Conservation (phyloP, 2,797 vertebrate species). For the Hydrolagus colliei region DNA sequence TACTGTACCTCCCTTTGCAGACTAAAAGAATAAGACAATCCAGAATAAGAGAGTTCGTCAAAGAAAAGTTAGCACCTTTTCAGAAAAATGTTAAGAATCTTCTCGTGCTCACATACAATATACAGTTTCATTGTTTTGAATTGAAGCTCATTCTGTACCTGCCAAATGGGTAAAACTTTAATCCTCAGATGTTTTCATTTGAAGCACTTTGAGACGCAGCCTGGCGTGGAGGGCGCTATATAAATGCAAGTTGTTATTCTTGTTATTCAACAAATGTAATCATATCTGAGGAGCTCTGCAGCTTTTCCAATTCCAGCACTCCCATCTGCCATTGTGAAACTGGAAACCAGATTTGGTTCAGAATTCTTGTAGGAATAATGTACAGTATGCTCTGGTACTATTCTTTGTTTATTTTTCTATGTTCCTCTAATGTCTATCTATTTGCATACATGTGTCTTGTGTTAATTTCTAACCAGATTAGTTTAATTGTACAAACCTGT, state of each 20-base stretch:
- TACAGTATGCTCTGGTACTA: not conserved
- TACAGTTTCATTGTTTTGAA: not conserved
- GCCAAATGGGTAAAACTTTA: not conserved
- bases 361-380: not conserved
- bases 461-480: not conserved
- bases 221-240: too few species aligned
- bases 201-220: too few species aligned
- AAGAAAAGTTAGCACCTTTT: not conserved
- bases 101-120: not conserved
- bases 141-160: not conserved
- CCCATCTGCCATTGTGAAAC: not conserved
- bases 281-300: not conserved
- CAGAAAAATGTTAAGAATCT: not conserved
- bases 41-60: not conserved
- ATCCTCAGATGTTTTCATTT: not conserved
- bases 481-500: constrained; percentile 1
- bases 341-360: constrained; percentile 3
- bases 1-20: not conserved
- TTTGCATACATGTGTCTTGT: not conserved
- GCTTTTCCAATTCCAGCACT: too few species aligned
- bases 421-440: not conserved
- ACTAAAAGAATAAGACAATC: too few species aligned
- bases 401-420: not conserved
- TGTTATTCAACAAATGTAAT: not conserved
- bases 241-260: too few species aligned